Evolutionary conservation across 2,888 invertebrate genomes (phyloP).

Genomic region (Rhingia campestris): DNA sequence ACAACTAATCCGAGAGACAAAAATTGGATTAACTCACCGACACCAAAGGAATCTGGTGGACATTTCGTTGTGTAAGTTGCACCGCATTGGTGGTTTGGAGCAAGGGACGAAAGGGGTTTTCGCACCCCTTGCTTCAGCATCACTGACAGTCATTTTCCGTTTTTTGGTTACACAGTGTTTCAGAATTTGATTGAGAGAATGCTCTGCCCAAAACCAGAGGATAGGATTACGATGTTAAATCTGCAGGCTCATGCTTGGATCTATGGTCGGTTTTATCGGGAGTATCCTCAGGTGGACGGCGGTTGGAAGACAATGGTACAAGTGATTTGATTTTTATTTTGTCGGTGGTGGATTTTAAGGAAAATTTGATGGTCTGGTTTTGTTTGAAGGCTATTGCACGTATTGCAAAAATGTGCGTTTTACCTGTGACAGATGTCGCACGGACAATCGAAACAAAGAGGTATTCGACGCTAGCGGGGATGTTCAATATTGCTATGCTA

Average conservation of each 20-base stretch:
- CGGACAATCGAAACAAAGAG: constrained; percentile 84
- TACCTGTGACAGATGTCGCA: constrained; percentile 83
- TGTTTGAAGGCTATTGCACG: constrained; percentile 76
- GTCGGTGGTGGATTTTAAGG: not conserved
- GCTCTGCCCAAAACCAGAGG: constrained; percentile 73
- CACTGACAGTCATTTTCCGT: constrained; percentile 2
- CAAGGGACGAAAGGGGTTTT: constrained; percentile 33
- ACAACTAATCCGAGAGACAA: constrained; percentile 86
- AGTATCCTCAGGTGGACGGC: constrained; percentile 65
- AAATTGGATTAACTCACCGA: constrained; percentile 86
- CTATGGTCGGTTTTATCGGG: constrained; percentile 66
- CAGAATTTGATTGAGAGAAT: constrained; percentile 75
- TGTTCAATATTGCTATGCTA: constrained; percentile 85
- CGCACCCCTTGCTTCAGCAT: not conserved
- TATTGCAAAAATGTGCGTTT: constrained; percentile 83
- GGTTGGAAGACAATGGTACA: constrained; percentile 69
- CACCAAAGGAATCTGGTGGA: constrained; percentile 83
- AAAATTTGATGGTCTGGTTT: constrained; percentile 3
- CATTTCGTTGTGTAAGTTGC: constrained; percentile 66
- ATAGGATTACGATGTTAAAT: constrained; percentile 74
- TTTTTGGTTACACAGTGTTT: constrained; percentile 71
- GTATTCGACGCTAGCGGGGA: constrained; percentile 85
- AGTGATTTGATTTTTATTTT: not conserved
- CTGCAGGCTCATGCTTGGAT: constrained; percentile 75
- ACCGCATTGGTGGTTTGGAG: not conserved